These are phyloP conservation scores for Xiphias gladius DNA, from an alignment of 2,113 vertebrate species.

Conservation along the genomic window DNA sequence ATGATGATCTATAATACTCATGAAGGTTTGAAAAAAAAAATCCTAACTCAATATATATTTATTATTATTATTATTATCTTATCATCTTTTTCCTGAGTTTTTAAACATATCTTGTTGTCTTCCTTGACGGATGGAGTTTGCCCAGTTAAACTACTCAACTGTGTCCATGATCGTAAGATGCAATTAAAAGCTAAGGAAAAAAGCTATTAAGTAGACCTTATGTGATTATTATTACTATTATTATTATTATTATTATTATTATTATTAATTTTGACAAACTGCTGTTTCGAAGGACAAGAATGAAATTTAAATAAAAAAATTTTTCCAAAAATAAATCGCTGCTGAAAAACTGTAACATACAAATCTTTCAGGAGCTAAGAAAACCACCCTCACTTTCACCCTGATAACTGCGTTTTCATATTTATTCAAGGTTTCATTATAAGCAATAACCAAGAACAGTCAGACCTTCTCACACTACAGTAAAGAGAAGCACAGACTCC, in stretches of 20 bases:
- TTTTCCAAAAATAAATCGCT: not conserved
- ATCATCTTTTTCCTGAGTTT: not conserved
- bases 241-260: no score
- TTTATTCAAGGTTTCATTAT: not conserved
- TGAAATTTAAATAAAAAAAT: not conserved
- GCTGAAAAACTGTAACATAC: not conserved
- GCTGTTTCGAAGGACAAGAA: not conserved
- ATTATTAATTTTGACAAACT: not conserved
- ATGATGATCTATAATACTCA: no score
- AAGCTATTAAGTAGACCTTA: not conserved
- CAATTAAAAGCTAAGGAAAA: not conserved
- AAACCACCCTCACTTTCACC: no score
- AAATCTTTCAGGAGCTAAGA: not conserved
- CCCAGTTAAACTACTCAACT: no score
- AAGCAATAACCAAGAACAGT: no score
- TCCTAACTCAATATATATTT: no score
- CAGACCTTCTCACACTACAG: not conserved
- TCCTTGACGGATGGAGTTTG: not conserved
- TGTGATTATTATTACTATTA: no score
- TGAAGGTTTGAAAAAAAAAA: not conserved
- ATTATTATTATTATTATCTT: no score
- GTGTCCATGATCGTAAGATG: no score
- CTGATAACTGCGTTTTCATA: no score
- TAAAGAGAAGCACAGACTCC: not conserved
- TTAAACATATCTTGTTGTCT: not conserved